A percentile compares a stretch with the other conserved stretches of the same genome.
These are phyloP conservation scores for Laticauda colubrina DNA, from an alignment of 2,113 vertebrate genomes.

Conservation along the genomic window DNA sequence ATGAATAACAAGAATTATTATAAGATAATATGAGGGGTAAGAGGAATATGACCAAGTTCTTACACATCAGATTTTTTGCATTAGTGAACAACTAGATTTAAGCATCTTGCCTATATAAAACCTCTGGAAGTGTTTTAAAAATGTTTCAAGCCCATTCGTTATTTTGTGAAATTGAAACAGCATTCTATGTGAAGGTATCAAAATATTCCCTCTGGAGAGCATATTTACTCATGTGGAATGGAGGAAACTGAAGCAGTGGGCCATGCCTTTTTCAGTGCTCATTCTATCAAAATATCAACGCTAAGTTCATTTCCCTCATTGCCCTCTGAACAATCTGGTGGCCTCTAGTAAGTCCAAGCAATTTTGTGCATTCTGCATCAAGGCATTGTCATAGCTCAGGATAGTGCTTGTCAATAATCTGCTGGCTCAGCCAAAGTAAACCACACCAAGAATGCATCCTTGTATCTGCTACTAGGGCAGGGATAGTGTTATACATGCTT, in stretches of 20 bases:
- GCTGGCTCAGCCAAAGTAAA: neutral
- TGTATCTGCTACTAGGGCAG: neutral
- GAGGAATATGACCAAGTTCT: constrained; percentile 34
- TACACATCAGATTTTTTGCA: constrained; percentile 32
- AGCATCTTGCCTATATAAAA: neutral
- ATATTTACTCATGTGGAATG: neutral
- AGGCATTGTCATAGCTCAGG: neutral
- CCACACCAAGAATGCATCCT: neutral
- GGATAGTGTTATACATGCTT: neutral
- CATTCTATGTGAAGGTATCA: neutral
- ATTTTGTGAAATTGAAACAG: neutral
- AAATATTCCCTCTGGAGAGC: neutral
- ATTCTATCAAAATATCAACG: neutral
- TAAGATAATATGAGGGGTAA: constrained; percentile 45
- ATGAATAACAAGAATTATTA: constrained; percentile 90
- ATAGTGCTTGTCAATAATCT: neutral
- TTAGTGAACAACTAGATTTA: neutral
- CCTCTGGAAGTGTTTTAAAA: neutral
- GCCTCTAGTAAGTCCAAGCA: neutral
- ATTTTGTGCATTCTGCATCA: neutral
- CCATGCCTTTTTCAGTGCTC: neutral
- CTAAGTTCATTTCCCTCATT: neutral
- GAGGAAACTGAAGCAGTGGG: neutral
- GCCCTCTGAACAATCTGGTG: neutral
- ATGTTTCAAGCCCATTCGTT: neutral